Conservation (phyloP, 2,888 invertebrate species). For the Leptinotarsa juncta region DNA sequence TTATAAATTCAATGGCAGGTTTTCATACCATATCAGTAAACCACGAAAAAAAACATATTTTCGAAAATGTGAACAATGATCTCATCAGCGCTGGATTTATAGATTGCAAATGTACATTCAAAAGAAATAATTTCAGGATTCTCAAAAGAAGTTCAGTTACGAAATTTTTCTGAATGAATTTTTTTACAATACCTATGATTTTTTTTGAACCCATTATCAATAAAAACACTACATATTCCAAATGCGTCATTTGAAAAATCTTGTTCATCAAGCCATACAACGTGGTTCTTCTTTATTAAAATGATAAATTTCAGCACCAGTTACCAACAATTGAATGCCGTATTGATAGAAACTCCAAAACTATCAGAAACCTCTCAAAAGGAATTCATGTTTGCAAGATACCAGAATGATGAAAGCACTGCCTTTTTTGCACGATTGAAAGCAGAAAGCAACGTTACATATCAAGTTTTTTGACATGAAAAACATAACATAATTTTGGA, state of each 20-base stretch:
- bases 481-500: background rate
- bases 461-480: background rate
- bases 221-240: no score
- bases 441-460: background rate
- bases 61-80: constrained; percentile 10
- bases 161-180: no score
- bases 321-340: background rate
- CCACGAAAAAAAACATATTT: constrained; percentile 1
- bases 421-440: background rate
- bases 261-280: constrained; percentile 4
- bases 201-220: background rate
- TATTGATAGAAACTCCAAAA: constrained; percentile 7
- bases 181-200: no score
- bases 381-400: background rate
- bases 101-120: background rate
- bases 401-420: background rate
- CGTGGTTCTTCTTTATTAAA: constrained; percentile 3
- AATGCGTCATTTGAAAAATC: no score
- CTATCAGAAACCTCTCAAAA: constrained; percentile 18
- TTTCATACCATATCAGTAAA: constrained; percentile 6
- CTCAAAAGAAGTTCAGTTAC: no score
- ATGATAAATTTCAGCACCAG: background rate
- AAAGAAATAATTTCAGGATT: no score
- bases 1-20: constrained; percentile 11
- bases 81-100: background rate